These are phyloP conservation scores for Drosophila subobscura DNA, from an alignment of 1,140 invertebrate species.

Conservation along the genomic window DNA sequence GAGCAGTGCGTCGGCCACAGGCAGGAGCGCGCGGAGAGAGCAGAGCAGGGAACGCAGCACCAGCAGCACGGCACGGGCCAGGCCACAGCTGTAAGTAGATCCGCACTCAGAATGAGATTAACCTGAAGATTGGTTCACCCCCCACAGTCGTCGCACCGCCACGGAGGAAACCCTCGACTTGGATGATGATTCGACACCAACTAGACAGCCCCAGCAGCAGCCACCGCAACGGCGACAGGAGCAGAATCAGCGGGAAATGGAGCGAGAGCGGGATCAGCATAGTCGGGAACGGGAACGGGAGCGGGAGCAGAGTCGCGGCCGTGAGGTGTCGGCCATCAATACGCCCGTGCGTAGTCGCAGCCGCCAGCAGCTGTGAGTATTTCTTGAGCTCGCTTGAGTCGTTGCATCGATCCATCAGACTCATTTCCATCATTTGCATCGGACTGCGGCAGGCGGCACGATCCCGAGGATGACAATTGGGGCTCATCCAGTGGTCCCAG, in stretches of 20 bases:
- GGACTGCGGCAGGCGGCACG: conserved; percentile 47
- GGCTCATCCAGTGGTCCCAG: conserved; percentile 77
- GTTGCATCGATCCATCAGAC: not conserved
- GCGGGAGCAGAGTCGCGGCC: conserved; percentile 62
- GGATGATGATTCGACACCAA: conserved; percentile 66
- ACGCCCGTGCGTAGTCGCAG: conserved; percentile 73
- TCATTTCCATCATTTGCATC: conserved; percentile 36
- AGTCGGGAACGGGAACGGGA: conserved; percentile 73
- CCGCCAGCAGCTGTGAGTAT: conserved; percentile 71
- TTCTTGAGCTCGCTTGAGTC: not conserved
- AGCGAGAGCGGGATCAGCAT: conserved; percentile 55
- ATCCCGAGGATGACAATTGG: conserved; percentile 77
- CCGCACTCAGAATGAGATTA: not conserved
- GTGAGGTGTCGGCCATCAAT: conserved; percentile 51
- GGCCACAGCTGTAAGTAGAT: conserved; percentile 64
- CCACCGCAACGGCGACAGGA: conserved; percentile 39
- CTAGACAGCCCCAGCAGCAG: conserved; percentile 45
- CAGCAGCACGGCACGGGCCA: conserved; percentile 58
- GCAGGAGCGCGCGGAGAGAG: conserved; percentile 43
- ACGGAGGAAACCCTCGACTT: conserved; percentile 77
- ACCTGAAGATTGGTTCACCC: not conserved
- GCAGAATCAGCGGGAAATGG: conserved; percentile 47
- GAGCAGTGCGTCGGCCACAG: conserved; percentile 47
- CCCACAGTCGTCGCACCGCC: conserved; percentile 67
- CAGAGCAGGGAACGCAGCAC: conserved; percentile 66